Percentiles rank a stretch among this genome's conserved stretches.
These are phyloP conservation scores for Phyllotis vaccarum DNA, from an alignment of 2,797 vertebrate species.

Conservation along the genomic window DNA sequence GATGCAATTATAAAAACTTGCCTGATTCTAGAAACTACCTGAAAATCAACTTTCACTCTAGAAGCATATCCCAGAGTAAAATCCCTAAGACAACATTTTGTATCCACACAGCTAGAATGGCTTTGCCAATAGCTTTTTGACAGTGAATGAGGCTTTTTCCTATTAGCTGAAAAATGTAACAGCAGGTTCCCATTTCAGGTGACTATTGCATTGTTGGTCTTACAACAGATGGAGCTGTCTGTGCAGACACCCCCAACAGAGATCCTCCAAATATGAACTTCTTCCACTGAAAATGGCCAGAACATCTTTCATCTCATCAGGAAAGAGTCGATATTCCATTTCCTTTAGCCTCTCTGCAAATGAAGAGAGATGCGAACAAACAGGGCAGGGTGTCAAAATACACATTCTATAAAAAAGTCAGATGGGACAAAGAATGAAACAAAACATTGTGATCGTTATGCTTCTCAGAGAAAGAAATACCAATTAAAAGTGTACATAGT, in stretches of 20 bases:
- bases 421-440: neutral
- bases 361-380: neutral
- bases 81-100: neutral
- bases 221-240: conserved; percentile 54
- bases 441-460: neutral
- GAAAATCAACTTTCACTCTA: conserved; percentile 39
- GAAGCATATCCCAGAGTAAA: conserved; percentile 10
- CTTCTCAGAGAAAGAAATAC: conserved; percentile 24
- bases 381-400: neutral
- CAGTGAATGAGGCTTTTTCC: neutral
- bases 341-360: neutral
- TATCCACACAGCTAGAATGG: neutral
- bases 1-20: neutral
- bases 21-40: conserved; percentile 20
- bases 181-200: neutral
- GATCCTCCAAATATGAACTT: neutral
- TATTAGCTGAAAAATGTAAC: neutral
- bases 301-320: neutral
- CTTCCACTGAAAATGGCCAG: neutral
- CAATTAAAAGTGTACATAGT: neutral
- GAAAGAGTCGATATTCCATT: conserved; percentile 55
- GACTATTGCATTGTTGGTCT: conserved; percentile 28
- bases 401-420: neutral
- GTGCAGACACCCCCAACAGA: neutral
- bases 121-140: neutral